Conservation (phyloP, 2,113 vertebrate species). For the Scalopus aquaticus region DNA sequence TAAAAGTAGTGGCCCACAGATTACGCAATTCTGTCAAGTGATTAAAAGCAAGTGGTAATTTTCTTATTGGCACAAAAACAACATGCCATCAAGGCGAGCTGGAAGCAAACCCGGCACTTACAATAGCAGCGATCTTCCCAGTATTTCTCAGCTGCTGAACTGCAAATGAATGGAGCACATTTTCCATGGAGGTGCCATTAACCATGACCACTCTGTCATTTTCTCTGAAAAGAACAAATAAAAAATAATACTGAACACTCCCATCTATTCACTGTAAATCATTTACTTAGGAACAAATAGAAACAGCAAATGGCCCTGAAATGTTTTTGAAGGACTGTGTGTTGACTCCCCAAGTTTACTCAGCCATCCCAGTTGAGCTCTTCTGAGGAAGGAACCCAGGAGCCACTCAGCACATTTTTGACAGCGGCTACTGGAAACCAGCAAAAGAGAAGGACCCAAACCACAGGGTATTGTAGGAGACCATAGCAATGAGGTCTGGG, state of each 20-base stretch:
- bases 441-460: neutral
- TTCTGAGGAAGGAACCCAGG: neutral
- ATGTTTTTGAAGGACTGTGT: neutral
- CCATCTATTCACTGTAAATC: neutral
- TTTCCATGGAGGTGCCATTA: slow-evolving; percentile 94
- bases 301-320: neutral
- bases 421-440: neutral
- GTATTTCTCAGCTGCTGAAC: slow-evolving; percentile 97
- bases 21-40: neutral
- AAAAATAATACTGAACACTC: neutral
- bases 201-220: slow-evolving; percentile 95
- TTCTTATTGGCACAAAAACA: neutral
- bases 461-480: neutral
- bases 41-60: neutral
- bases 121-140: slow-evolving; percentile 96
- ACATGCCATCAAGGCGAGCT: neutral
- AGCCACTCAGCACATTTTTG: neutral
- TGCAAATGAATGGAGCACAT: slow-evolving; percentile 93
- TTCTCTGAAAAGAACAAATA: slow-evolving; percentile 86
- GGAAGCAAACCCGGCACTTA: slow-evolving; percentile 84
- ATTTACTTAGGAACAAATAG: neutral
- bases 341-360: neutral
- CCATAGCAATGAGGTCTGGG: neutral
- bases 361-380: neutral
- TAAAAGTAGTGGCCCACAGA: neutral